Evolutionary conservation across 2,888 invertebrate genomes (phyloP), one percentile per base, ranked within the genome.

Genomic region (Chrysolina haemoptera): DNA sequence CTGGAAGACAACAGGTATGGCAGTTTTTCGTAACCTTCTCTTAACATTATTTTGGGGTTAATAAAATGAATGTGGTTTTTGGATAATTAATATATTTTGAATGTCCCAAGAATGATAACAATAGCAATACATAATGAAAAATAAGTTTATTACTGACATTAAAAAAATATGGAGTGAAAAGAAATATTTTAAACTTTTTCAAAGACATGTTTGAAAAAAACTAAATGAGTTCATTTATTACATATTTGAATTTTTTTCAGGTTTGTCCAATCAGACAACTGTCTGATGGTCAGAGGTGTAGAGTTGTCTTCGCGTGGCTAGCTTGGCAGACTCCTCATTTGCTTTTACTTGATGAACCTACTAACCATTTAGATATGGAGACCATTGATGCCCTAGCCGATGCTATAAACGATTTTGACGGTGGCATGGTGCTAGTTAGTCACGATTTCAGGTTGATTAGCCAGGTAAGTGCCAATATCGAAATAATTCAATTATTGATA

Each of bases 401-500:
- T 82, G 99, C 99, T 35, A 94, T 99, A 84, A 98, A 97, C 86
- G 97, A 98, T 85, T 99, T 98, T 86, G 97, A 98, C 81, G 99
- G 99, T 62, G 99, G 99, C 80, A 95, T 99, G 95, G 96, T 99
- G 78, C 92, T 99, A 27, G 99, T 99, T 84, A 98, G 98, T 89
- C 99, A 99, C 95, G 99, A 99, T 92, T 99, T 99, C 91, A 92
- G 99, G 88, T 93, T 99, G 70, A 99, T 99, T 79, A 97, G 96
- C 89, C 99, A 99, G 93, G 98, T 98, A 87, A 82, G 84, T 53
- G 12, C 10, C 8, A 8, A 35, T 35, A 0, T 35, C 35, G 35
- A 35, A 35, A 0, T 35, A 35, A 35, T 35, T 35, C 35, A 8
- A 35, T 6, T 35, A 35, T 35, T 8, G 8, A 8, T 35, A 35